These are phyloP conservation scores for Drosophila niveifrons DNA, from an alignment of 2,888 invertebrate genomes.

Conservation along the genomic window DNA sequence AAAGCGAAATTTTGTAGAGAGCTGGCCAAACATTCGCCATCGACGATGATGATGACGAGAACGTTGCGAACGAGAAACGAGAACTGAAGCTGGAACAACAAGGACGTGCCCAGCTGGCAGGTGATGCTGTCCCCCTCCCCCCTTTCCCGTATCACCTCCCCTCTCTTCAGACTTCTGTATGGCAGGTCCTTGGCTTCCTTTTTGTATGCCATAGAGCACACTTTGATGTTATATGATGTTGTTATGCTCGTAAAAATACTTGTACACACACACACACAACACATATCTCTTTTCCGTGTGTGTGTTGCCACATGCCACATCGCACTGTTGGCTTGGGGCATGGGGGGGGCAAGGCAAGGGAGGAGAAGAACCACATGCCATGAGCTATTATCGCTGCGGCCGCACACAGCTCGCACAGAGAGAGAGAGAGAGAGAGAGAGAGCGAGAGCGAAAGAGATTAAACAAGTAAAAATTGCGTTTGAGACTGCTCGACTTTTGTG, in stretches of 20 bases:
- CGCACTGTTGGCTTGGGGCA: constrained; percentile 18
- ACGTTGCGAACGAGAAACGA: background rate
- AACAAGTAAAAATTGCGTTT: constrained; percentile 35
- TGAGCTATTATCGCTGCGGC: constrained; percentile 67
- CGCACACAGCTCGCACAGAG: constrained; percentile 29
- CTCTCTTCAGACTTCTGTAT: background rate
- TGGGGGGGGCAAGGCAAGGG: background rate
- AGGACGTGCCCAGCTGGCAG: constrained; percentile 51
- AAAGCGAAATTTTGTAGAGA: constrained; percentile 42
- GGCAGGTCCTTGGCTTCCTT: constrained; percentile 64
- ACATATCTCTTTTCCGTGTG: background rate
- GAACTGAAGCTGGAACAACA: constrained; percentile 29
- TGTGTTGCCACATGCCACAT: constrained; percentile 35
- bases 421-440: constrained; percentile 15
- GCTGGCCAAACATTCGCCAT: constrained; percentile 50
- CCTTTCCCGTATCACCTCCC: background rate
- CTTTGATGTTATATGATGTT: constrained; percentile 77
- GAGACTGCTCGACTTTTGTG: background rate
- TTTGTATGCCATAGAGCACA: constrained; percentile 62
- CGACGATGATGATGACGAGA: constrained; percentile 32
- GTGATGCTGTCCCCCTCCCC: constrained; percentile 35
- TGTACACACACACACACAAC: constrained; percentile 44
- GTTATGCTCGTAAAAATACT: constrained; percentile 74
- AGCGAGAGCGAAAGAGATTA: constrained; percentile 35
- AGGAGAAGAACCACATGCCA: constrained; percentile 50